Evolutionary conservation across 2,888 invertebrate species (phyloP), one percentile per base, ranked within the genome.

Genomic region (Diadegma fenestrale): DNA sequence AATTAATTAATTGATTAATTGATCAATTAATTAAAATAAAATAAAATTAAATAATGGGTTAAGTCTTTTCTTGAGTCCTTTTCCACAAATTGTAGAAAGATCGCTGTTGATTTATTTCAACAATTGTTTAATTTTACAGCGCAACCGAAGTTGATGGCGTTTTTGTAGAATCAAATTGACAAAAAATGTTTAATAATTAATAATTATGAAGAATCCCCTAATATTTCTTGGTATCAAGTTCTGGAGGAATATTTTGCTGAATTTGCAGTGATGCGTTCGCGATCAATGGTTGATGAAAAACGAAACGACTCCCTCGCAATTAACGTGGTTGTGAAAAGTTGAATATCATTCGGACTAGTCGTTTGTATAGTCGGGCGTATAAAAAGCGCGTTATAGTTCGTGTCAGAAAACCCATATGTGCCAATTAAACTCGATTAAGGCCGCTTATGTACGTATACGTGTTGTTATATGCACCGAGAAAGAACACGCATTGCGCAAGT

Each of bases 341-440:
- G 12, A 58, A 54, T 41, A 68, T 58, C 64, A 77, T 37, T 77
- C 54, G 66, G 14, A 64, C 77, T 58, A 43, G 43, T 41, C 58
- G 77, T 76, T 8, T 26, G 45, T 76, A 37, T 64, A 63, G 66
- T 43, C 48, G 48, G 48, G 22, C 43, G 10, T 58, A 80, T 68
- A 68, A 73, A 68, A 75, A 58, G 58, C 10, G 58, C 10, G 22
- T 66, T 66, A 73, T 66, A 45, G 80, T 54, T 71, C 58, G 71
- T 43, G 73, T 84, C 84, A 80, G 84, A 84, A 84, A 84, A 84
- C 84, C 84, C 84, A 84, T 84, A 84, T 84, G 82, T 83, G 75
- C 77, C 89, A 90, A 91, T 91, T 90, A 90, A 91, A 89, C 88
- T 89, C 88, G 83, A 89, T 91, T 89, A 88, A 89, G 87, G 83